These are phyloP conservation scores for Seriola rivoliana DNA, from an alignment of 2,113 vertebrate species.

Conservation along the genomic window DNA sequence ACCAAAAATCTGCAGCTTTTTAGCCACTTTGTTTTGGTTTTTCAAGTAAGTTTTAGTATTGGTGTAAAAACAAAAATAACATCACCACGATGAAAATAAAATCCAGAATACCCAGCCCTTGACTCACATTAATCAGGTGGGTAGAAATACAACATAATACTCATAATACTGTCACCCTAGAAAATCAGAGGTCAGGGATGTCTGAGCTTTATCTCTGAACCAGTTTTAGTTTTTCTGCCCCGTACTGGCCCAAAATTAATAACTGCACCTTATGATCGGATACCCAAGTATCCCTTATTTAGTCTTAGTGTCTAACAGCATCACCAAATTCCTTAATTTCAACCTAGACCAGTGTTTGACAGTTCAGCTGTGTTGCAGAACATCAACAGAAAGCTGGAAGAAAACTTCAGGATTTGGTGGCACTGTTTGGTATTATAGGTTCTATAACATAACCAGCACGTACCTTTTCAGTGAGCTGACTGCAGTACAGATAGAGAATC, in stretches of 20 bases:
- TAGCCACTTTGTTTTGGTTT: background rate
- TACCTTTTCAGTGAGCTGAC: background rate
- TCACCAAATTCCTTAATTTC: background rate
- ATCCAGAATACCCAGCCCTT: background rate
- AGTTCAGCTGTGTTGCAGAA: background rate
- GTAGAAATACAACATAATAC: too few species aligned
- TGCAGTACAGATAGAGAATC: constrained; percentile 8
- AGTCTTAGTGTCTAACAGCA: background rate
- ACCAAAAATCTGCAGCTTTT: background rate
- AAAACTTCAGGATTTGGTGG: background rate
- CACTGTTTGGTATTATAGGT: background rate
- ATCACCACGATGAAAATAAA: too few species aligned
- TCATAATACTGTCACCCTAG: too few species aligned
- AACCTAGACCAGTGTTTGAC: background rate
- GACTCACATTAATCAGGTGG: background rate
- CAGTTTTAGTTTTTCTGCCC: background rate
- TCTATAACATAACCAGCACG: background rate
- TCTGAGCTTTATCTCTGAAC: background rate
- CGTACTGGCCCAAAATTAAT: background rate
- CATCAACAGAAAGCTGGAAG: background rate
- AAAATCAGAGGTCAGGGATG: too few species aligned
- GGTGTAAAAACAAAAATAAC: too few species aligned
- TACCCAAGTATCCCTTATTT: background rate
- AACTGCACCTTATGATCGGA: too few species aligned
- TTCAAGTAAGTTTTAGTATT: too few species aligned